Base-by-base conservation (phyloP, 2,888 invertebrate genomes). In the Macrosiphum euphorbiae region DNA sequence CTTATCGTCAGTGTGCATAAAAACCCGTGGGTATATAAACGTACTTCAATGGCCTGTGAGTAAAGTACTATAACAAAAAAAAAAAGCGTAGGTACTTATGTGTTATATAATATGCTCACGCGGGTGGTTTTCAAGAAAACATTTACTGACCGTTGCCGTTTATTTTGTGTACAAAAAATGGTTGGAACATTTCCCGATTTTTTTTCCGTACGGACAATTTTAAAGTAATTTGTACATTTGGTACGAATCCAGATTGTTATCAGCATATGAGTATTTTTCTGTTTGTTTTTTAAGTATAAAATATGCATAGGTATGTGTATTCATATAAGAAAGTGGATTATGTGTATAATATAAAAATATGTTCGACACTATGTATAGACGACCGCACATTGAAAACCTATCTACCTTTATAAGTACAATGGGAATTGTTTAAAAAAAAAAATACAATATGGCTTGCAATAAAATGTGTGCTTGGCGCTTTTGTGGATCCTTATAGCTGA, bases 161-260 rank as follows among this genome's bases (percentile, higher is more conserved):
- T 92, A 92, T 50, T 67, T 88, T 92, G 61, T 67, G 67, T 88
- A 67, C 52, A 67, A 88, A 92, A 88, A 92, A 88, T 78, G 88
- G 92, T 92, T 92, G 88, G 88, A 92, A 92, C 67, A 5, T 41
- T 88, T 88, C 92, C 88, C 92, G 52, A 28, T 92, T 41, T 87
- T 92, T 86, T 58, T 58, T 88, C 41, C 52, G 4, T 67, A 78
- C n/a, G 41, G n/a, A 67, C 88, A 92, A 88, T 88, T 88, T 88
- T 92, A 35, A 67, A 88, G 87, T 88, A 87, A 92, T 92, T 92
- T 67, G 50, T 50, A 41, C 50, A 28, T 78, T 92, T 92, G 88
- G 67, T 88, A 44, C 41, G 52, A 41, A 78, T 92, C 92, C 92
- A 92, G 88, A 92, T 67, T 52, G n/a, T 67, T 92, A 88, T 88